phyloP scores from a whole-genome alignment of 1,140 invertebrate genomes.

The Himalopsyche phryganea region DNA sequence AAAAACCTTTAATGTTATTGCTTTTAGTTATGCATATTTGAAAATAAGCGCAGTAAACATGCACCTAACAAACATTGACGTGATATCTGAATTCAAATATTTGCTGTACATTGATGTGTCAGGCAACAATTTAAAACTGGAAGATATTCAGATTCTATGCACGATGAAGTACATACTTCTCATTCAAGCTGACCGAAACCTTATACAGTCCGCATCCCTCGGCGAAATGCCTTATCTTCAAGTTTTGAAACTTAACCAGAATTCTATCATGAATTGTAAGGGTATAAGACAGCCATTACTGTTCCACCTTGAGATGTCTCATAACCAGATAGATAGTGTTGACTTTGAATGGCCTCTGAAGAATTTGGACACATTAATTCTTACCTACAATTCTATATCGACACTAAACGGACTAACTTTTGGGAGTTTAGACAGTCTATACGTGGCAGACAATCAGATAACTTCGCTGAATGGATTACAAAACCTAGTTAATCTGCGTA shows the following conservation, averaged over 20 bases:
- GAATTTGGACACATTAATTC: constrained; percentile 46
- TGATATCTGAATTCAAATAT: constrained; percentile 49
- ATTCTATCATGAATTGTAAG: constrained; percentile 45
- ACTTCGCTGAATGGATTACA: constrained; percentile 43
- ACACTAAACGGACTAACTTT: constrained; percentile 46
- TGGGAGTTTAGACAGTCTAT: constrained; percentile 48
- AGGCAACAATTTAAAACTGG: constrained; percentile 48
- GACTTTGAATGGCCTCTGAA: constrained; percentile 41
- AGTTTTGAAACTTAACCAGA: constrained; percentile 52
- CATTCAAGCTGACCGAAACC: constrained; percentile 52
- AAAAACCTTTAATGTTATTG: constrained; percentile 28
- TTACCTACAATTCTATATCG: constrained; percentile 49
- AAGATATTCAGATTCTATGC: constrained; percentile 46
- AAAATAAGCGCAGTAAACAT: constrained; percentile 45
- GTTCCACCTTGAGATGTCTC: constrained; percentile 50
- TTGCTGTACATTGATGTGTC: constrained; percentile 54
- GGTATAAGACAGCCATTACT: constrained; percentile 53
- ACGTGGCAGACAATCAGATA: constrained; percentile 50
- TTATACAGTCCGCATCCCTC: constrained; percentile 45
- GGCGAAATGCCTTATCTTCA: constrained; percentile 53
- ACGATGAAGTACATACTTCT: constrained; percentile 50
- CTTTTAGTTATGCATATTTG: constrained; percentile 46
- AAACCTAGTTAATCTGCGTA: constrained; percentile 46
- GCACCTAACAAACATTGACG: constrained; percentile 48
- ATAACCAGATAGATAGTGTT: constrained; percentile 45